phyloP scores from a whole-genome alignment of 2,888 invertebrate species.

The Neuroscelio doddi region DNA sequence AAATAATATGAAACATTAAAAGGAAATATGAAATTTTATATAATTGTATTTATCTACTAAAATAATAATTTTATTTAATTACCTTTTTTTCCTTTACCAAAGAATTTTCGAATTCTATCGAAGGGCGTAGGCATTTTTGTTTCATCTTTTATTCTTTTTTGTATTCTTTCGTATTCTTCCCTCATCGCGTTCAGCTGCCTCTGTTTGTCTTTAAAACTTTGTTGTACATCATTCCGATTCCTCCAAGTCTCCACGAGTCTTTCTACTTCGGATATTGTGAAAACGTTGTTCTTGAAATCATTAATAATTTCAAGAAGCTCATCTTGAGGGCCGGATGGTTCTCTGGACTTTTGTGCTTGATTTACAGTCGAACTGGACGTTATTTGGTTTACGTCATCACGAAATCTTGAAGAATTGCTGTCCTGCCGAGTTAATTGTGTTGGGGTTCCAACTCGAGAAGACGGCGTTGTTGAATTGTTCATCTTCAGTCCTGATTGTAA shows the following conservation, averaged over 20 bases:
- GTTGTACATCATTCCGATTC: constrained; percentile 89
- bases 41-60: too few relatives aligned
- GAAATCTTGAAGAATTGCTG: constrained; percentile 18
- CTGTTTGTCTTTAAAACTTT: constrained; percentile 88
- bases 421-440: constrained; percentile 27
- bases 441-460: constrained; percentile 19
- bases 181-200: constrained; percentile 87
- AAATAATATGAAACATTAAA: too few relatives aligned
- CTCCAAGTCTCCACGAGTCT: constrained; percentile 90
- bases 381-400: constrained; percentile 18
- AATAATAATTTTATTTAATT: neutral
- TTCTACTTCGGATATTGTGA: constrained; percentile 88
- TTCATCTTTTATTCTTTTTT: constrained; percentile 82
- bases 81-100: constrained; percentile 77
- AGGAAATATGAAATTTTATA: too few relatives aligned
- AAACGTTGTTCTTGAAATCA: constrained; percentile 91
- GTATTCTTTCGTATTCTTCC: constrained; percentile 87
- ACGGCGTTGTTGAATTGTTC: constrained; percentile 6
- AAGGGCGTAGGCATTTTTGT: constrained; percentile 87
- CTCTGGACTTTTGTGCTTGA: constrained; percentile 34
- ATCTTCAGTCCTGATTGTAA: constrained; percentile 8
- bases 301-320: constrained; percentile 90
- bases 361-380: neutral
- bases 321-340: constrained; percentile 74
- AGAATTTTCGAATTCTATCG: constrained; percentile 84